Conservation (phyloP, 1,140 invertebrate genomes). For the Goniozus legneri region DNA sequence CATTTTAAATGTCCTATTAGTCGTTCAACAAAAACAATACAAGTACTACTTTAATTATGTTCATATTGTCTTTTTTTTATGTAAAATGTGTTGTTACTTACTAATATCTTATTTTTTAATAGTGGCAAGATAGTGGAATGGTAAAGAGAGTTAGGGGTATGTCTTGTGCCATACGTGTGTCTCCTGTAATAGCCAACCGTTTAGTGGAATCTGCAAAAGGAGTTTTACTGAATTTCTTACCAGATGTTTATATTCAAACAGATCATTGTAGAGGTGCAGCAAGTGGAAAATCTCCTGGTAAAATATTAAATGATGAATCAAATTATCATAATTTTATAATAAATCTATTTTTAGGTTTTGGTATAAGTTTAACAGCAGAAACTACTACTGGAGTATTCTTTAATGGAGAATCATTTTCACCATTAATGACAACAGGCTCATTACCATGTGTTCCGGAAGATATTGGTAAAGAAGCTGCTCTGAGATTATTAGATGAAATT, state of each 20-base stretch:
- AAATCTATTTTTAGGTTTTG: slow-evolving; percentile 64
- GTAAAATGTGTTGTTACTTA: slow-evolving; percentile 1
- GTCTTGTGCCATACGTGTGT: slow-evolving; percentile 84
- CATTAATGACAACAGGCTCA: slow-evolving; percentile 42
- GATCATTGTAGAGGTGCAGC: slow-evolving; percentile 84
- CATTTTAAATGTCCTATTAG: slow-evolving; percentile 82
- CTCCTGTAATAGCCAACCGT: slow-evolving; percentile 86
- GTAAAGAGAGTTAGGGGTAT: slow-evolving; percentile 90
- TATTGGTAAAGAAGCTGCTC: slow-evolving; percentile 78
- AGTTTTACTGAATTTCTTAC: slow-evolving; percentile 84
- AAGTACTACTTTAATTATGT: slow-evolving; percentile 51
- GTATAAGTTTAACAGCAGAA: slow-evolving; percentile 87
- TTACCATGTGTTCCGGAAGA: slow-evolving; percentile 81
- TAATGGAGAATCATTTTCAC: slow-evolving; percentile 62
- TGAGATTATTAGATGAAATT: slow-evolving; percentile 84
- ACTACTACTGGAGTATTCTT: slow-evolving; percentile 84
- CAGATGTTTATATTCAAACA: slow-evolving; percentile 93
- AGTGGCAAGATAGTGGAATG: slow-evolving; percentile 80
- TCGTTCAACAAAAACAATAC: slow-evolving; percentile 63
- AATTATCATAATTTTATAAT: background rate
- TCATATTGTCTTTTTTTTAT: background rate
- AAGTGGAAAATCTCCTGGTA: slow-evolving; percentile 80
- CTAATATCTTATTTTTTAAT: slow-evolving; percentile 32
- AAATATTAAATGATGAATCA: background rate
- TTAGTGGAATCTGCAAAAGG: slow-evolving; percentile 92